phyloP scores from a whole-genome alignment of 2,113 vertebrate genomes.

The Dipodomys stephensi region DNA sequence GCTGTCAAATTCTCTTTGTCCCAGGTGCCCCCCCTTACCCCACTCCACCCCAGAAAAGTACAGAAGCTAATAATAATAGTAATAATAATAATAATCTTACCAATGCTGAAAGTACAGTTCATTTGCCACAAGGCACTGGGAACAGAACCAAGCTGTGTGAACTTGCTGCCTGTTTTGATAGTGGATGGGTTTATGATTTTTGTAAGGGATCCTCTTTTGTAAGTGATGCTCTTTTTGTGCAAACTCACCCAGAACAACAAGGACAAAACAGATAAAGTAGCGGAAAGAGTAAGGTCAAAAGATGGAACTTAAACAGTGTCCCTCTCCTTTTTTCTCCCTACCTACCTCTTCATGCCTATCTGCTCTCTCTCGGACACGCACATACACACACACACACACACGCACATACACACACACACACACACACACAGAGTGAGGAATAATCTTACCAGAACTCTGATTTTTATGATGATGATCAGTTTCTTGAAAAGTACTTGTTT shows the following conservation, averaged over 20 bases:
- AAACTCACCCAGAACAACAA: no score
- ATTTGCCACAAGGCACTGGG: constrained; percentile 72
- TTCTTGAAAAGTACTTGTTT: constrained; percentile 37
- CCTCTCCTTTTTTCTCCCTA: not conserved
- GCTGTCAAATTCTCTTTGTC: constrained; percentile 42
- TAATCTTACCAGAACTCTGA: constrained; percentile 39
- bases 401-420: not conserved
- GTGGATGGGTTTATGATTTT: constrained; percentile 68
- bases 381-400: not conserved
- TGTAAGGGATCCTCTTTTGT: constrained; percentile 65
- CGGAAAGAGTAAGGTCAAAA: constrained; percentile 67
- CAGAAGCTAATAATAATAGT: not conserved
- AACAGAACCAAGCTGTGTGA: constrained; percentile 59
- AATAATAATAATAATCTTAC: constrained; percentile 51
- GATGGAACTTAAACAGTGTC: constrained; percentile 44
- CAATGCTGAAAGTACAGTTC: constrained; percentile 52
- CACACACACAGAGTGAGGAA: not conserved
- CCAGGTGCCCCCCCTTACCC: constrained; percentile 35
- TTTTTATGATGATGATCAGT: constrained; percentile 7
- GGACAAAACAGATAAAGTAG: constrained; percentile 67
- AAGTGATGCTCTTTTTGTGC: constrained; percentile 67
- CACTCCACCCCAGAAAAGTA: not conserved
- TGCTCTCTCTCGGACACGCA: not conserved
- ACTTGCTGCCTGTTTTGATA: constrained; percentile 42
- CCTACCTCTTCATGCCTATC: not conserved